Base-by-base conservation (phyloP, 2,888 invertebrate genomes). In the Pantelozetes paolii region DNA sequence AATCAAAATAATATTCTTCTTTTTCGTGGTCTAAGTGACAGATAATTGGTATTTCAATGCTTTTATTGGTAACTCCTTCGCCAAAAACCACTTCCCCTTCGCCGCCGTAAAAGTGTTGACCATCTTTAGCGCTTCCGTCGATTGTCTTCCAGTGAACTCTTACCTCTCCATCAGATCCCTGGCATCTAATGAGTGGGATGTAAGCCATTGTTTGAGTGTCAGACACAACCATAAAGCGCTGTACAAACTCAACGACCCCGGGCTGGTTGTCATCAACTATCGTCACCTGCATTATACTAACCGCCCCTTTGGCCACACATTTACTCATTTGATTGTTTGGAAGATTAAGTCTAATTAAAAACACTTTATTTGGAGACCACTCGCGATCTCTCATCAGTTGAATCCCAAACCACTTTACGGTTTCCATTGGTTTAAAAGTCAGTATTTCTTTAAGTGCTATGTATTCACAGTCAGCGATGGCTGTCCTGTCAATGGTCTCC, bases 191-290 rank as follows among this genome's bases (percentile, higher is more conserved):
- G 0, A 87, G 83, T 28, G 84, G 83, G 71, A 87, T 79, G 59
- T 80, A 79, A 1, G 84, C 85, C 30, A 80, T 81, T 0, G 84
- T 85, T 28, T 83, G 82, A 75, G 85, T 86, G 79, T 86, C 86
- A 78, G 86, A 85, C 11, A 86, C 85, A 30, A 86, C 80, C 71
- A 85, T 80, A 77, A 86, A 86, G 64, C 86, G 82, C 77, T 86
- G 85, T 71, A 84, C 82, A 80, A 86, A 86, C 76, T 84, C 82
- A 70, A 87, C 79, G 11, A 82, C 81, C 36, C 86, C 86, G 40
- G 86, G 86, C 86, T 86, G 85, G 79, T 86, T 86, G 79, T 86
- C 86, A 78, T 87, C 86, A 40, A 86, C 82, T 75, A 86, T 86
- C 42, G 86, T 85, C 72, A 87, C 83, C 80, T 86, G 85, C 83